Base-by-base conservation (phyloP, 2,113 vertebrate genomes). In the Tychaedon coryphoeus region DNA sequence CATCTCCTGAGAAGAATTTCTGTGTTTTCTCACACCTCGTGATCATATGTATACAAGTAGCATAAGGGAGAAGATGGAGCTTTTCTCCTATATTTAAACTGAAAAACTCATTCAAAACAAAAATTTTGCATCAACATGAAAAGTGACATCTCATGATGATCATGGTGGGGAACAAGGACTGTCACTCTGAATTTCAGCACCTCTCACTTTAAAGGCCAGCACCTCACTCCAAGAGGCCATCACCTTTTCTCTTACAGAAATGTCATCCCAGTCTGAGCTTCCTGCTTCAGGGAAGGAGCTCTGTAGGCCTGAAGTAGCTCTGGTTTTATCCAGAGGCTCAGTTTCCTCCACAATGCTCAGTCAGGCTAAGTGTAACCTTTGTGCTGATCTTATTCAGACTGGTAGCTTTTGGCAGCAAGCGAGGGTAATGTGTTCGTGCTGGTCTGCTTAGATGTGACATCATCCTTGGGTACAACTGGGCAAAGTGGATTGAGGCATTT, bases 391-490 rank as follows among this genome's bases (percentile, higher is more conserved):
- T 42, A 24, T 34, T 84, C 47, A 74, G 69, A 19, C 74, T 80
- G 54, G 77, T 61, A 67, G 47, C 64, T 95, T 94, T 86, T 74
- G 88, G 78, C 78, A 90, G 40, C 57, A n/a, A 47, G 64, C 3
- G 7, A 74, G 29, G 36, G 40, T 51, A 60, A 40, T 0, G 0
- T 45, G n/a, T 47, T 76, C 0, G 0, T 53, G 36, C 29, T n/a
- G 51, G 56, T 54, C 72, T 90, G 0, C 58, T 94, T 81, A 43
- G 60, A 69, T 74, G 51, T 75, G 53, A 72, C 36, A 84, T 84
- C 86, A 76, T 43, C 85, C 90, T 57, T 50, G 28, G 65, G 70
- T 74, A 53, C 43, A 75, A 74, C 19, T 25, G 79, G 73, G n/a
- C 82, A 80, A 83, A 95, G 88, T 67, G n/a, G 78, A 94, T 71